Evolutionary conservation across 2,888 invertebrate genomes (phyloP).

Genomic region (Melinaea menophilus): DNA sequence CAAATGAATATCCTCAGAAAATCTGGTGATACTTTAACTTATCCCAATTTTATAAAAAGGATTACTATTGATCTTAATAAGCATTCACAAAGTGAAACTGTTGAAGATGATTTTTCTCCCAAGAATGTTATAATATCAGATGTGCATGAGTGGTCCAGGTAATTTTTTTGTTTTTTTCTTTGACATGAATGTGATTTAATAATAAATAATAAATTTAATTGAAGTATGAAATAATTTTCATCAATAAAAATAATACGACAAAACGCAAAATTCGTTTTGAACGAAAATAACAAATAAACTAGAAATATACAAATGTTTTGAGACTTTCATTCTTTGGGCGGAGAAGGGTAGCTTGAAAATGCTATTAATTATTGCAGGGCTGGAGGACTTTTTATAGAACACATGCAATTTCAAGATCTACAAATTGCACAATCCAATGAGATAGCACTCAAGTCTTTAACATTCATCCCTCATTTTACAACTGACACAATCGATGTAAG

Average conservation of each 20-base stretch:
- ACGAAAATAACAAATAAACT: too few relatives aligned
- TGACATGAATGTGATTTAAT: too few relatives aligned
- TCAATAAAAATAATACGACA: too few relatives aligned
- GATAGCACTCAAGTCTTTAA: constrained; percentile 35
- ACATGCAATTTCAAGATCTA: constrained; percentile 40
- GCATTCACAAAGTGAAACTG: constrained; percentile 29
- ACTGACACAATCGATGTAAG: constrained; percentile 38
- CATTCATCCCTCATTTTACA: constrained; percentile 41
- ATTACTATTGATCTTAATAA: constrained; percentile 42
- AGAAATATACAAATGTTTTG: too few relatives aligned
- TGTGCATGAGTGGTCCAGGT: constrained; percentile 40
- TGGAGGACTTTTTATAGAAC: constrained; percentile 47
- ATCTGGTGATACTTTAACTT: constrained; percentile 76
- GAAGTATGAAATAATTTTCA: too few relatives aligned
- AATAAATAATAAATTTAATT: too few relatives aligned
- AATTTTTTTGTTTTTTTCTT: constrained; percentile 17
- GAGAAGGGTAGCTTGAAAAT: too few relatives aligned
- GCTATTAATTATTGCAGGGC: constrained; percentile 40
- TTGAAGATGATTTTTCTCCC: constrained; percentile 23
- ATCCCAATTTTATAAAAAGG: constrained; percentile 72
- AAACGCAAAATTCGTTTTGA: too few relatives aligned
- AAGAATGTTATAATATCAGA: constrained; percentile 37
- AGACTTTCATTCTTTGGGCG: too few relatives aligned
- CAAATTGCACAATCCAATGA: constrained; percentile 27
- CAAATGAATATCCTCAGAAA: constrained; percentile 83